Percentiles rank a stretch among this genome's conserved stretches.
phyloP scores from a whole-genome alignment of 2,113 vertebrate species.

The Pelecanus crispus region DNA sequence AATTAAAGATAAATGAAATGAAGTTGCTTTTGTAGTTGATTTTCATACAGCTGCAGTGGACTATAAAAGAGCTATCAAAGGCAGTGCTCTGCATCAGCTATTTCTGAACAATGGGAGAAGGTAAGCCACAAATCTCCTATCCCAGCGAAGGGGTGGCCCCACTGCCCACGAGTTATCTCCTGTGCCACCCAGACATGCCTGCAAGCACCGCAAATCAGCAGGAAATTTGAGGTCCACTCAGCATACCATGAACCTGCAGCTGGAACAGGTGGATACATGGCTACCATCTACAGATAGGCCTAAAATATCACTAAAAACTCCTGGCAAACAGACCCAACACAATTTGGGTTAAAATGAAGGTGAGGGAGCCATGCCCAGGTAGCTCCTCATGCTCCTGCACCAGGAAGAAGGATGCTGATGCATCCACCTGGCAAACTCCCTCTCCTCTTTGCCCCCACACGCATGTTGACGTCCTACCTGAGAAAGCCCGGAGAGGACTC shows the following conservation, averaged over 20 bases:
- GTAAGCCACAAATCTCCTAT: background rate
- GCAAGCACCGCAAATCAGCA: background rate
- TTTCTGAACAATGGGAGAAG: background rate
- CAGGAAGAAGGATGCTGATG: background rate
- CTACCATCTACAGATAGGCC: background rate
- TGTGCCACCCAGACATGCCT: background rate
- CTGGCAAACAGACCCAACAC: background rate
- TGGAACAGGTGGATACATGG: background rate
- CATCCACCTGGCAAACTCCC: background rate
- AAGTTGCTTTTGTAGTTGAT: background rate
- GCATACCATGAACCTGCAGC: background rate
- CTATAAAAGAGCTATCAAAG: conserved; percentile 16
- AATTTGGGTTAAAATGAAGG: background rate
- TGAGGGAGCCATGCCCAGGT: background rate
- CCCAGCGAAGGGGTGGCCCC: background rate
- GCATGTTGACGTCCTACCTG: background rate
- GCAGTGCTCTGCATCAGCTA: background rate
- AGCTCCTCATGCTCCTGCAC: background rate
- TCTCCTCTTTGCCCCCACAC: background rate
- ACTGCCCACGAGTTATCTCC: background rate
- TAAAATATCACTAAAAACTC: background rate
- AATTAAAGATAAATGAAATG: background rate
- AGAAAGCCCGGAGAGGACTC: background rate
- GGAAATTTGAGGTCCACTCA: background rate
- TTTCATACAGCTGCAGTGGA: conserved; percentile 19